A percentile compares a stretch with the other conserved stretches of the same genome.
These are phyloP conservation scores for Copidosoma floridanum DNA, from an alignment of 1,140 invertebrate genomes.

Conservation along the genomic window DNA sequence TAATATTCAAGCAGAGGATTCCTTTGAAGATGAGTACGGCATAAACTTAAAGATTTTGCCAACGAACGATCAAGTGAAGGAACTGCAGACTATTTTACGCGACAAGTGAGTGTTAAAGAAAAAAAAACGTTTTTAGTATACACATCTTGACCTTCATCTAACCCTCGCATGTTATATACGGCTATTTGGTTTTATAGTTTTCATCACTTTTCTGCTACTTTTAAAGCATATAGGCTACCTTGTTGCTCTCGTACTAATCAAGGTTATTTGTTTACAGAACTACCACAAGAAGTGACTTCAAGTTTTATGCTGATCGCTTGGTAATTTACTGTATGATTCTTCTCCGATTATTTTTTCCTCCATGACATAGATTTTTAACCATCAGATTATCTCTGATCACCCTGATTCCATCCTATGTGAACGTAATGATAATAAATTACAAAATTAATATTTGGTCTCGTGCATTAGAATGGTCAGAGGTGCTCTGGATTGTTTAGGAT, in stretches of 20 bases:
- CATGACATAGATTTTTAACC: no score
- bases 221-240: not conserved
- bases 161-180: not conserved
- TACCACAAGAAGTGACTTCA: constrained; percentile 93
- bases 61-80: constrained; percentile 84
- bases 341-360: no score
- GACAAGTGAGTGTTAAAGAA: constrained; percentile 76
- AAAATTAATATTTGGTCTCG: no score
- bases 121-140: not conserved
- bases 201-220: no score
- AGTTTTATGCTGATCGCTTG: constrained; percentile 94
- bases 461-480: no score
- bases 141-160: not conserved
- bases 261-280: constrained; percentile 65
- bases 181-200: no score
- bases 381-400: no score
- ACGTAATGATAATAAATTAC: no score
- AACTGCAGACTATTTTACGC: constrained; percentile 91
- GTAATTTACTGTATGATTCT: constrained; percentile 52
- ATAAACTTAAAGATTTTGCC: constrained; percentile 78
- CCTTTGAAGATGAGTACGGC: constrained; percentile 67
- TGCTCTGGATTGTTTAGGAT: no score
- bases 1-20: constrained; percentile 19
- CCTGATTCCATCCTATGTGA: no score
- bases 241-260: not conserved